phyloP scores from a whole-genome alignment of 1,140 invertebrate genomes.

The Lethrus apterus region DNA sequence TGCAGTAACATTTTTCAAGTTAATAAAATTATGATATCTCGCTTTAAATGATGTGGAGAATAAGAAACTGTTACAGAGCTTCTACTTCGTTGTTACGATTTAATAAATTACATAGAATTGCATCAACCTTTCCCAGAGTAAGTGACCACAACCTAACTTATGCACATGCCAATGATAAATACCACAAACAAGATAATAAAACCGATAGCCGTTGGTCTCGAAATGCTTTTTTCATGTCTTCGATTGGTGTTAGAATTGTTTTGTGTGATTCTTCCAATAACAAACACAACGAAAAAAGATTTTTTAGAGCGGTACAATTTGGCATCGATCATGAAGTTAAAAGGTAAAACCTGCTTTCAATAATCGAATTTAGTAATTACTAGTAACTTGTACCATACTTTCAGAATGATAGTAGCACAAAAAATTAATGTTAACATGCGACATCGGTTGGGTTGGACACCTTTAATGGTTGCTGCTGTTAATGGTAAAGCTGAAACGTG shows the following conservation, averaged over 20 bases:
- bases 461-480: conserved; percentile 75
- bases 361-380: conserved; percentile 16
- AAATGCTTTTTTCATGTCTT: too few relatives aligned
- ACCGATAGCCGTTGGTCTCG: too few relatives aligned
- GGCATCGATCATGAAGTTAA: conserved; percentile 54
- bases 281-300: conserved; percentile 44
- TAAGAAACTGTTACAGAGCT: too few relatives aligned
- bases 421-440: conserved; percentile 53
- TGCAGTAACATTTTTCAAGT: too few relatives aligned
- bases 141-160: too few relatives aligned
- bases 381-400: conserved; percentile 16
- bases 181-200: too few relatives aligned
- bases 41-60: too few relatives aligned
- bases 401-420: conserved; percentile 35
- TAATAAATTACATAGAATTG: too few relatives aligned
- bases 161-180: too few relatives aligned
- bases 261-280: conserved; percentile 5
- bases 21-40: too few relatives aligned
- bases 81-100: too few relatives aligned
- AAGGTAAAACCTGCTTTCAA: conserved; percentile 42
- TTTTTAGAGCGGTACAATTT: conserved; percentile 56
- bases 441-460: conserved; percentile 77
- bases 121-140: too few relatives aligned
- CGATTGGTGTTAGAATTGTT: conserved; percentile 3
- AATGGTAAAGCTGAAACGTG: conserved; percentile 62